These are phyloP conservation scores for Pyrrhosoma nymphula DNA, from an alignment of 2,888 invertebrate genomes.

Conservation along the genomic window DNA sequence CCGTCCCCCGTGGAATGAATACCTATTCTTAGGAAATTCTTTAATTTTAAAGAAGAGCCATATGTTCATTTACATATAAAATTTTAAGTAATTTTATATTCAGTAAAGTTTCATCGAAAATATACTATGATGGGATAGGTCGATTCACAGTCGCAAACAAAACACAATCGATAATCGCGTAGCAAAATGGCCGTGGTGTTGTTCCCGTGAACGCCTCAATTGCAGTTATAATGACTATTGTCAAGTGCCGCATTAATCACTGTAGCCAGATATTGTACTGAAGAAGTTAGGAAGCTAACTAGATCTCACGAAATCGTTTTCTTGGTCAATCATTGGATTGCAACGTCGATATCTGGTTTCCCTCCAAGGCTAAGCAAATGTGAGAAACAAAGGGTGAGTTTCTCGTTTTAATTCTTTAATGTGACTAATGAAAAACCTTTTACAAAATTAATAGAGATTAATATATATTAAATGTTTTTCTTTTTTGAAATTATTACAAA, in stretches of 20 bases:
- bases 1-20: too few relatives aligned
- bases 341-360: neutral
- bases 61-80: neutral
- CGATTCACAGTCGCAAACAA: neutral
- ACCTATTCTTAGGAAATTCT: neutral
- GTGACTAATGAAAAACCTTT: too few relatives aligned
- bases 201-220: neutral
- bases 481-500: too few relatives aligned
- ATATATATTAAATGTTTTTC: too few relatives aligned
- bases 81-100: neutral
- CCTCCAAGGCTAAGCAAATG: neutral
- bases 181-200: neutral
- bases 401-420: neutral
- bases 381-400: neutral
- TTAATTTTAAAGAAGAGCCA: neutral
- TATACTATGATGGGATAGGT: neutral
- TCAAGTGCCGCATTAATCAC: slow-evolving; percentile 8
- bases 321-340: neutral
- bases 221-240: neutral
- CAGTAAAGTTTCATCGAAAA: neutral
- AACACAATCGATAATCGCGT: slow-evolving; percentile 12
- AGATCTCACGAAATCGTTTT: neutral
- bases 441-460: too few relatives aligned
- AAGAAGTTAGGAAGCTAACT: neutral
- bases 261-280: neutral